phyloP scores from a whole-genome alignment of 2,113 vertebrate genomes.

The Rhinogobius similis region DNA sequence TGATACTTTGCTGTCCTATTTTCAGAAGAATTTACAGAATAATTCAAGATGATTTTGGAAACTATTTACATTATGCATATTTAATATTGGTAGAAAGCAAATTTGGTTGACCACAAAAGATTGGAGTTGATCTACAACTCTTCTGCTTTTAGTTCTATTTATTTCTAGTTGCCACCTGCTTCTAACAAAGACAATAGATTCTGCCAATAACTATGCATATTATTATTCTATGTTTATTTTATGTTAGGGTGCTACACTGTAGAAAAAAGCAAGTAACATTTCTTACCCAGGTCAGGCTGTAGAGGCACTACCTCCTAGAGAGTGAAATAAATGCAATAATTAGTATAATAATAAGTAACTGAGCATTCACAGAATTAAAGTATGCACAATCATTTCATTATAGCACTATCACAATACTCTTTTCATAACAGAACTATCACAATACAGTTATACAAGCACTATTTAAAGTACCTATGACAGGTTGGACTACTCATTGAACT shows the following conservation, averaged over 20 bases:
- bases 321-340: neutral
- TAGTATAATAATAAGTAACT: neutral
- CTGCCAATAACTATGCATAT: no score
- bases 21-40: no score
- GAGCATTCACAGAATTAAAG: neutral
- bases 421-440: conserved; percentile 12
- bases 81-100: neutral
- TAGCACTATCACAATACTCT: conserved; percentile 6
- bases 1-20: no score
- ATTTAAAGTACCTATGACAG: no score
- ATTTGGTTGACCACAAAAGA: neutral
- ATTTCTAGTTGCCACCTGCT: no score
- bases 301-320: neutral
- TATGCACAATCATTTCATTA: neutral
- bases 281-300: neutral
- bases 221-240: no score
- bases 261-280: neutral
- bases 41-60: neutral
- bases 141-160: no score
- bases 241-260: no score
- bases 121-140: no score
- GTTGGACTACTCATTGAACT: no score
- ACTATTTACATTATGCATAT: neutral
- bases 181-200: no score
- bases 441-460: conserved; percentile 4